Evolutionary conservation across 1,140 invertebrate species (phyloP), one percentile per base, ranked within the genome.

Genomic region (Caenorhabditis remanei): DNA sequence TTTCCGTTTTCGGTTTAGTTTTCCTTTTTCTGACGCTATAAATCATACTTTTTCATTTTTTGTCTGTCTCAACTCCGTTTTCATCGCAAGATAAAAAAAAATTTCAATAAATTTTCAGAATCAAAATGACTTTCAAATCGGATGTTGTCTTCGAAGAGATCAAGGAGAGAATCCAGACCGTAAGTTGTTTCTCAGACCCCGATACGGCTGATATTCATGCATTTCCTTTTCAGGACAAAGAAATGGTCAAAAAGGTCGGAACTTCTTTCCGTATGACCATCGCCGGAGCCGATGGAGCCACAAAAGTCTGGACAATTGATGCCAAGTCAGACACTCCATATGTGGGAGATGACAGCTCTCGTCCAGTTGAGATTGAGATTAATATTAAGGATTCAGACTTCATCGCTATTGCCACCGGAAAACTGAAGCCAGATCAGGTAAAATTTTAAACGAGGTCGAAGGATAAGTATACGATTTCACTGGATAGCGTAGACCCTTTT

Each of bases 371-470:
- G 43, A 87, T 89, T 79, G 92, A 92, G 58, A 85, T 92, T 24
- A 87, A 65, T 13, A 58, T 92, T n/a, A 90, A 89, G 71, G 91
- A 92, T 84, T 88, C 89, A 24, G 88, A 89, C 79, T 92, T 92
- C 87, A 90, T 92, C 16, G 55, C 82, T 50, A 87, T 92, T 46
- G 90, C 90, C n/a, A 96, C 91, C 95, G 96, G 82, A 95, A 95
- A 93, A 98, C 90, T 96, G 97, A 16, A 97, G 95, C 3, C 96
- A 98, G 88, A 96, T 95, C 2, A 95, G 98, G 88, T 95, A 95
- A 90, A 97, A 98, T 92, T 95, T 95, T 6, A 96, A 40, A n/a
- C 7, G 32, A 53, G 16, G 11, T 53, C n/a, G n/a, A n/a, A n/a
- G n/a, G n/a, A n/a, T n/a, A n/a, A n/a, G n/a, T n/a, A n/a, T n/a